Conservation (phyloP, 2,888 invertebrate genomes). For the Amphipoea lucens region DNA sequence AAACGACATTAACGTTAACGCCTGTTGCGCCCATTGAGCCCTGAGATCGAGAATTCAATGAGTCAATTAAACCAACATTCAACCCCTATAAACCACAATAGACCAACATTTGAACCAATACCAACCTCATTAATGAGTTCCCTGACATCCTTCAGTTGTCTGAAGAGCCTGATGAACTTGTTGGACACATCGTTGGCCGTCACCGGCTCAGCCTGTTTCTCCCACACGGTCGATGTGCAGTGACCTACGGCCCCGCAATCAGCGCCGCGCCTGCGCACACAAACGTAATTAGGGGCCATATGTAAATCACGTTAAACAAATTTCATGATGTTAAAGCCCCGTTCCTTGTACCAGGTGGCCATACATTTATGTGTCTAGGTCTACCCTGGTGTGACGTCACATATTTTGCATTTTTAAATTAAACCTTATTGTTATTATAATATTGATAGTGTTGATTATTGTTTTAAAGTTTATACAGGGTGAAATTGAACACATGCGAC, state of each 20-base stretch:
- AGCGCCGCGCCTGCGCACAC: conserved; percentile 91
- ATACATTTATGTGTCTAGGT: not conserved
- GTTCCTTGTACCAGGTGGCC: not conserved
- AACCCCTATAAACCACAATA: not conserved
- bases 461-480: not conserved
- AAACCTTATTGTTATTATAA: not conserved
- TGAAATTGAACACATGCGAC: no score
- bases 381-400: not conserved
- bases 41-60: not conserved
- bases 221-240: conserved; percentile 96
- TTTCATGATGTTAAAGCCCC: not conserved
- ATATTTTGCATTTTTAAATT: not conserved
- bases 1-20: not conserved
- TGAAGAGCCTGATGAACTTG: conserved; percentile 90
- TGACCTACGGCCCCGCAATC: conserved; percentile 94
- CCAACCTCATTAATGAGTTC: conserved; percentile 85
- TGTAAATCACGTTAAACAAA: not conserved
- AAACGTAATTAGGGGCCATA: not conserved
- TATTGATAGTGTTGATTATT: not conserved
- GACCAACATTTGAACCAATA: conserved; percentile 21
- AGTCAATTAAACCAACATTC: not conserved
- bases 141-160: conserved; percentile 83
- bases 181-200: conserved; percentile 94
- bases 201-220: conserved; percentile 91
- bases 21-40: not conserved